Conservation (phyloP, 1,140 invertebrate species). For the Drosophila sp. region DNA sequence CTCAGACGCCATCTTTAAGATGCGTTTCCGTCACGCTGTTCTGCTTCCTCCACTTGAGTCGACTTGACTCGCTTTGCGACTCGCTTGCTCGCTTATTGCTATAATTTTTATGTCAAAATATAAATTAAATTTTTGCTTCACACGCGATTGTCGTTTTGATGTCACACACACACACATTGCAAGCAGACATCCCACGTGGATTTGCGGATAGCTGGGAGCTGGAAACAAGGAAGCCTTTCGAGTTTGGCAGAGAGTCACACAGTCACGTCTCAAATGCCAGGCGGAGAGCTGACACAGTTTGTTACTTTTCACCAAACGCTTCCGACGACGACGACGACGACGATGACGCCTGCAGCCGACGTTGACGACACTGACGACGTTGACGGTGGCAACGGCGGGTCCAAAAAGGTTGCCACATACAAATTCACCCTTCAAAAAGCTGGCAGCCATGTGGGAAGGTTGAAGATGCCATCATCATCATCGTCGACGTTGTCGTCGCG, state of each 20-base stretch:
- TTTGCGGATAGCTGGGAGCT: slow-evolving; percentile 6
- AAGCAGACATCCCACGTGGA: slow-evolving; percentile 9
- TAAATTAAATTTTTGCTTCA: slow-evolving; percentile 83
- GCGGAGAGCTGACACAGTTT: slow-evolving; percentile 80
- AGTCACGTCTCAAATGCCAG: slow-evolving; percentile 80
- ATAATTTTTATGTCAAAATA: slow-evolving; percentile 83
- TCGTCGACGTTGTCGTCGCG: slow-evolving; percentile 52
- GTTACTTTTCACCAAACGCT: slow-evolving; percentile 74
- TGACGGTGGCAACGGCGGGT: slow-evolving; percentile 23
- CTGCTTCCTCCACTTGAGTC: neutral
- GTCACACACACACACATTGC: slow-evolving; percentile 59
- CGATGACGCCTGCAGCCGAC: slow-evolving; percentile 73
- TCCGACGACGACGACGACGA: slow-evolving; percentile 29
- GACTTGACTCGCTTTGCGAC: neutral
- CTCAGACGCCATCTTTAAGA: slow-evolving; percentile 54
- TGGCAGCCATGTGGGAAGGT: slow-evolving; percentile 36
- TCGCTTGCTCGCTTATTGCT: slow-evolving; percentile 66
- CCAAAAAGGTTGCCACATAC: slow-evolving; percentile 62
- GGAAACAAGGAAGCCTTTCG: slow-evolving; percentile 25
- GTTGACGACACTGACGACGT: slow-evolving; percentile 47
- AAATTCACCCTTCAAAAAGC: slow-evolving; percentile 30
- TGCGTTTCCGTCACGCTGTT: slow-evolving; percentile 51
- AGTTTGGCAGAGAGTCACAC: slow-evolving; percentile 50
- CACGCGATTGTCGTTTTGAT: slow-evolving; percentile 82
- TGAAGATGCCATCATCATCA: slow-evolving; percentile 34